Conservation (phyloP, 92 coral and sea anemone genomes). For the Anthopleura xanthogrammica region DNA sequence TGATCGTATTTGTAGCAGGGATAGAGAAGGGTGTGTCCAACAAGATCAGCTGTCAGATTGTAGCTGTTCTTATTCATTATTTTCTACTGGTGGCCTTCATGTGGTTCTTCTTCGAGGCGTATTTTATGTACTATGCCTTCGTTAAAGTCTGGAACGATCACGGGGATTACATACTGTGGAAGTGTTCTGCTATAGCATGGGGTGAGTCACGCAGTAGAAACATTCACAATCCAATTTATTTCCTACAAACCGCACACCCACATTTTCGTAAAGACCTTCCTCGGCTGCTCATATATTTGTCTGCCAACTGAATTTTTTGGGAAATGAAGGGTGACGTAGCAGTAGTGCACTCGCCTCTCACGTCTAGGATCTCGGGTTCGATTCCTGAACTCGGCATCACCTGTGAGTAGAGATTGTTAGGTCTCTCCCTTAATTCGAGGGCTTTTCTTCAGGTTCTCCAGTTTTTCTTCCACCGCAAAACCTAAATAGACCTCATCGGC, state of each 20-base stretch:
- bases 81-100: slow-evolving; percentile 85
- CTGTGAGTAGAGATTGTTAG: too few species aligned
- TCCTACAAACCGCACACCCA: neutral
- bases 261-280: neutral
- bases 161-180: slow-evolving; percentile 88
- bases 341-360: too few species aligned
- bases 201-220: slow-evolving; percentile 52
- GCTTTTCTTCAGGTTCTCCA: too few species aligned
- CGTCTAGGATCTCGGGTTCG: too few species aligned
- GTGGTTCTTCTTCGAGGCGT: slow-evolving; percentile 96
- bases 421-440: too few species aligned
- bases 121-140: slow-evolving; percentile 95
- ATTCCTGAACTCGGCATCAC: too few species aligned
- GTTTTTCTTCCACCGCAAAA: too few species aligned
- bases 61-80: slow-evolving; percentile 87
- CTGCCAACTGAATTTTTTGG: too few species aligned
- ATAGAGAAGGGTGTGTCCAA: slow-evolving; percentile 78
- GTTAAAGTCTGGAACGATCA: slow-evolving; percentile 93
- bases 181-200: slow-evolving; percentile 88
- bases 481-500: too few species aligned
- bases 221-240: neutral
- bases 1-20: slow-evolving; percentile 84
- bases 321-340: too few species aligned
- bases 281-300: too few species aligned
- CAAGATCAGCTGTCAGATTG: slow-evolving; percentile 75